Base-by-base conservation (phyloP, 2,113 vertebrate genomes). In the Onychorhynchus coronatus region DNA sequence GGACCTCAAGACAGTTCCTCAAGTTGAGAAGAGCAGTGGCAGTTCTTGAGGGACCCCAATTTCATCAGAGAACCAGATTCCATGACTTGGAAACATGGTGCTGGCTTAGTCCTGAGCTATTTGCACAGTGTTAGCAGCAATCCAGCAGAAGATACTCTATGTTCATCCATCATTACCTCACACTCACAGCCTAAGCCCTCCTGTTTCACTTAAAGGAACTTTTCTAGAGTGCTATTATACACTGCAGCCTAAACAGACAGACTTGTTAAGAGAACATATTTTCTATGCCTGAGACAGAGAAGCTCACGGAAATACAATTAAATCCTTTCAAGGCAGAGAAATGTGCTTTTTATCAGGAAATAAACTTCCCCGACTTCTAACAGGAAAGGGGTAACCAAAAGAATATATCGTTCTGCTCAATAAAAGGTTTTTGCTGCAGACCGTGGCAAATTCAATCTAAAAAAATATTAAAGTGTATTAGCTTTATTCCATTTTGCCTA, bases 401-500 rank as follows among this genome's bases (percentile, higher is more conserved):
- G 31, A 77, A 75, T 44, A 15, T 1, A 27, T 62, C 44, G 31
- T 44, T 71, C 75, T 80, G 18, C 14, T 81, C 83, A 75, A 28
- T 23, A 77, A 62, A 91, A 58, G 35, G 9, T 6, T 14, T 47
- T 81, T 77, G 71, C 41, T 73, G 27, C n/a, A 91, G 39, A 72
- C 28, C 1, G 4, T 20, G 41, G 33, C 44, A 94, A 93, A 87
- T 46, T 66, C 10, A 63, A 70, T 93, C 24, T 27, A 70, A 55
- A 65, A 95, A 97, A 93, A 85, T 35, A 92, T 22, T 59, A 17
- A n/a, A 70, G 50, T n/a, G 8, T 49, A 73, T 85, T 76, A 59
- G 30, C 33, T 71, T 58, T 28, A 12, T 61, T 76, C 58, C 31
- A 30, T 68, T 91, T 81, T 35, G 7, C 35, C 61, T 55, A 6